These are phyloP conservation scores for Prorops nasuta DNA, from an alignment of 1,140 invertebrate species.

Conservation along the genomic window DNA sequence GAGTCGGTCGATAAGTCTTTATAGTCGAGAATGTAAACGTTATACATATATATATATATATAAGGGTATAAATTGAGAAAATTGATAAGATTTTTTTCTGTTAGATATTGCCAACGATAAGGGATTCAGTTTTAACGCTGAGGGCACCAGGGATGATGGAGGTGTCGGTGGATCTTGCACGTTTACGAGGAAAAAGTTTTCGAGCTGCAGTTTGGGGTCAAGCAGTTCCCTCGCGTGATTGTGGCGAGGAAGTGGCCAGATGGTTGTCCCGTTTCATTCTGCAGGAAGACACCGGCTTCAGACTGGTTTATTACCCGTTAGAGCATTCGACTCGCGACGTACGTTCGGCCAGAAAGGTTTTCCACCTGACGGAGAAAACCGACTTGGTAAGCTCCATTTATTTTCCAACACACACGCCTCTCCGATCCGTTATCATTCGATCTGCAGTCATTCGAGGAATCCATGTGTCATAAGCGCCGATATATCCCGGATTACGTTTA, in stretches of 20 bases:
- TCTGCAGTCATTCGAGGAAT: too few relatives aligned
- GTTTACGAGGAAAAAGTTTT: conserved; percentile 45
- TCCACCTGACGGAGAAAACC: conserved; percentile 23
- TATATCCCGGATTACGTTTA: not conserved
- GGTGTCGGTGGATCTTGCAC: conserved; percentile 55
- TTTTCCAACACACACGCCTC: conserved; percentile 3
- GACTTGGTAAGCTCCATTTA: conserved; percentile 37
- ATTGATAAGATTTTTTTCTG: not conserved
- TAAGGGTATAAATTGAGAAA: too few relatives aligned
- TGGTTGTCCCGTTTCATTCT: conserved; percentile 64
- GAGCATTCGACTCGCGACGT: conserved; percentile 43
- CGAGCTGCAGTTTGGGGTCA: conserved; percentile 55
- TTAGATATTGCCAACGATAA: conserved; percentile 47
- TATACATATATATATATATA: too few relatives aligned
- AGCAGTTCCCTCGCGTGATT: conserved; percentile 58
- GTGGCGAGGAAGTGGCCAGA: conserved; percentile 61
- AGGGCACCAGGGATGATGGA: conserved; percentile 55
- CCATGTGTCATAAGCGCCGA: too few relatives aligned
- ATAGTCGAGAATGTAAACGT: too few relatives aligned
- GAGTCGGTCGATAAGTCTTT: too few relatives aligned
- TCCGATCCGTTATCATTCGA: not conserved
- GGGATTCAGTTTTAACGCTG: conserved; percentile 52
- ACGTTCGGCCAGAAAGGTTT: conserved; percentile 31
- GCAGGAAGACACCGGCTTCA: conserved; percentile 57
- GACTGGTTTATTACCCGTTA: conserved; percentile 61